Conservation (phyloP, 2,888 invertebrate genomes). For the Bombylius discolor region DNA sequence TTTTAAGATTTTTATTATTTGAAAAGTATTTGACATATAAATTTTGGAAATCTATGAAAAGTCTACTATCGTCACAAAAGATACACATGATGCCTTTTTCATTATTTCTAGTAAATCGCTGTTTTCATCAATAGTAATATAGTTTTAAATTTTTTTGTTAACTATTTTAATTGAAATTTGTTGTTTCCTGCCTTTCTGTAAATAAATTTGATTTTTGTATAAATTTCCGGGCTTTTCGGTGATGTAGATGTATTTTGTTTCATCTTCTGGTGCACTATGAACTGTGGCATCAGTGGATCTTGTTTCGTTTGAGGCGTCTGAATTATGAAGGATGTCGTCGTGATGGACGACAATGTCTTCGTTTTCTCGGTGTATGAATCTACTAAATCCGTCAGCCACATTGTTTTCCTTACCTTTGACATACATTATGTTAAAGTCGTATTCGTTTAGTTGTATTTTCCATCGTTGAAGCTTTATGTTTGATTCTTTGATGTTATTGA, state of each 20-base stretch:
- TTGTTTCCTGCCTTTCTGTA: background rate
- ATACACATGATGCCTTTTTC: conserved; percentile 10
- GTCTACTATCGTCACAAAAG: conserved; percentile 6
- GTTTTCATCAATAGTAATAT: background rate
- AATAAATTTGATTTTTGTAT: conserved; percentile 1
- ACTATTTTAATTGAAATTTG: background rate
- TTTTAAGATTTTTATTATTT: conserved; percentile 3
- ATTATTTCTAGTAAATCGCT: conserved; percentile 8
- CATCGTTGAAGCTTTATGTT: too few species aligned
- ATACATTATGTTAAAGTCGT: too few species aligned
- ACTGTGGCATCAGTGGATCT: conserved; percentile 1
- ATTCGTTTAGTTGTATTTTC: too few species aligned
- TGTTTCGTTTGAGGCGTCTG: background rate
- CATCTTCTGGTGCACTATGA: background rate
- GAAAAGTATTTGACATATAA: conserved; percentile 5
- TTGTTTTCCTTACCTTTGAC: too few species aligned
- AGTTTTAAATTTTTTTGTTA: background rate
- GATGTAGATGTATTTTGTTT: background rate
- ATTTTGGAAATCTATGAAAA: conserved; percentile 8
- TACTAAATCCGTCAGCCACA: background rate
- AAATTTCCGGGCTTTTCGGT: conserved; percentile 1
- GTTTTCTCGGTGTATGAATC: background rate
- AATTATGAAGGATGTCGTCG: background rate
- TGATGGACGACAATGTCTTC: background rate
- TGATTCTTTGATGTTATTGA: too few species aligned